Evolutionary conservation across 2,113 vertebrate genomes (phyloP).

Genomic region (Callospermophilus lateralis): DNA sequence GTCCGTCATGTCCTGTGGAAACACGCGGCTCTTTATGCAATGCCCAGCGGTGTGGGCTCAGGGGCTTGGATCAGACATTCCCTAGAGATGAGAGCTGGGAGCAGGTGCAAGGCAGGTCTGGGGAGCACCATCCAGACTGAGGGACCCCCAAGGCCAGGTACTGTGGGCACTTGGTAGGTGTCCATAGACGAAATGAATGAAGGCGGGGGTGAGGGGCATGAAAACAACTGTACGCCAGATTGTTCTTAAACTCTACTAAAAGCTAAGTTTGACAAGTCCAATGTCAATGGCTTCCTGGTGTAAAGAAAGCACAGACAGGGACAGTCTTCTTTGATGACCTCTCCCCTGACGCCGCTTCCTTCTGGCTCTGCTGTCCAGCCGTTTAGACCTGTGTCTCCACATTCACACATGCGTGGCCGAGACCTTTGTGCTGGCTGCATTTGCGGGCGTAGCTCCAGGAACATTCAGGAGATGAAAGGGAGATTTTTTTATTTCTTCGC

Average conservation of each 20-base stretch:
- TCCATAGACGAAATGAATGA: neutral
- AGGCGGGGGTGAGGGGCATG: neutral
- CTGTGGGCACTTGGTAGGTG: no score
- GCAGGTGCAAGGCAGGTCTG: accelerated
- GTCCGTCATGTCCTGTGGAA: neutral
- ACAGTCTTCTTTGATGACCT: accelerated
- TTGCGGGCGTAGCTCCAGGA: accelerated
- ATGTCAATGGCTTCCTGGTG: neutral
- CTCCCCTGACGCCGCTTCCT: accelerated
- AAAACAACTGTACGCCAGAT: neutral
- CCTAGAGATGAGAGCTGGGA: no score
- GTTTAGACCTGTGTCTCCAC: accelerated
- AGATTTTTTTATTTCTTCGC: neutral
- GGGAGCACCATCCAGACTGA: accelerated
- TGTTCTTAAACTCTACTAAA: neutral
- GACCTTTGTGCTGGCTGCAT: accelerated
- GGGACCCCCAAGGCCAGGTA: accelerated
- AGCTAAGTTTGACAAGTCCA: neutral
- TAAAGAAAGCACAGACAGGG: no score
- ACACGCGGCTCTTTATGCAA: accelerated
- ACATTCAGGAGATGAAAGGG: neutral
- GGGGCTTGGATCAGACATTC: neutral
- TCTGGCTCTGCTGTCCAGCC: accelerated
- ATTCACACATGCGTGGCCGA: accelerated
- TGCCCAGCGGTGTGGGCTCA: accelerated